Evolutionary conservation across 1,140 invertebrate genomes (phyloP), one percentile per base, ranked within the genome.

Genomic region (Andricus grossulariae): DNA sequence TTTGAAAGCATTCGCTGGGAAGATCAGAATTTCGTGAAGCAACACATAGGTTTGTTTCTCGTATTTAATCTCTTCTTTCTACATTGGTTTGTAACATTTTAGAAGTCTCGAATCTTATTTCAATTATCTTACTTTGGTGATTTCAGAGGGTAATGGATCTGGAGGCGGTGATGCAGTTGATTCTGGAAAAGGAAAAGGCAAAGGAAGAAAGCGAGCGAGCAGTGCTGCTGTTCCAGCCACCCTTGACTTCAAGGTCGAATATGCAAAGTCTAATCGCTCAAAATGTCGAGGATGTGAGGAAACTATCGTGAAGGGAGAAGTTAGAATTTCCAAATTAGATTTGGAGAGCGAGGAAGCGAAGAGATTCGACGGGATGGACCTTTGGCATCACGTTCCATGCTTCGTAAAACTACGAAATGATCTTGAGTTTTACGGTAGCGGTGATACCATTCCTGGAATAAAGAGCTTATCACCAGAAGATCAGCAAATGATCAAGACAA

Each of bases 321-420:
- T 98, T 39, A 93, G 98, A 55, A 93, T 99, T 77, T 94, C 95
- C 10, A 98, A 98, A 90, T 96, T 96, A 83, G 97, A 98, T 83
- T 98, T 93, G 92, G 95, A 97, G 73, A 95, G 94, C 79, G 95
- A 97, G 81, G 92, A 95, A 57, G 96, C 95, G 0, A 93, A 92
- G 82, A 95, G 94, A 88, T 98, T 95, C 92, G 97, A 97, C 16
- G 96, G 95, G 0, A 91, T 95, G 81, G 94, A 96, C 80, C 89
- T 94, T 32, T 99, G 98, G 98, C 94, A 98, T 91, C 98, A 99
- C 92, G 90, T 98, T 12, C 95, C 97, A 78, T 99, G 98, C 90
- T 99, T 99, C 93, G 94, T 93, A 11, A 94, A 97, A 84, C 87
- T 95, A n/a, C 90, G 96, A 66, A 91, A 93, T 77, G 94, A 97